Percentiles rank a stretch among this genome's conserved stretches.
phyloP scores from a whole-genome alignment of 2,888 invertebrate genomes.

The Sarcophaga rosellei region DNA sequence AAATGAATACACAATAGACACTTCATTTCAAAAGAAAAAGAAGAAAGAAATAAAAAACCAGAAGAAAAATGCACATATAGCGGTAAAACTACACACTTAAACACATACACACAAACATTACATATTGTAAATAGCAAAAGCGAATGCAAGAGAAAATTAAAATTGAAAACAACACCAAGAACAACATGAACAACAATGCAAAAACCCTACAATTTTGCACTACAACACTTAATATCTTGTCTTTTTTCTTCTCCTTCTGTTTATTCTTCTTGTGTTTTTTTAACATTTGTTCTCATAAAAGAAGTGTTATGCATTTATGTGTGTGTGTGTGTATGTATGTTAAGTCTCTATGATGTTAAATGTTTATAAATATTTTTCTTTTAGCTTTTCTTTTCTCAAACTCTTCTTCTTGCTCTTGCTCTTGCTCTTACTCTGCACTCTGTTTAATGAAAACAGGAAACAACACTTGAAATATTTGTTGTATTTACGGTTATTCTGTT shows the following conservation, averaged over 20 bases:
- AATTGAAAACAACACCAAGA: slow-evolving; percentile 20
- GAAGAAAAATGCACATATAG: neutral
- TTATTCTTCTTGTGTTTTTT: neutral
- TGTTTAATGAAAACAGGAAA: slow-evolving; percentile 62
- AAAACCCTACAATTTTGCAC: slow-evolving; percentile 43
- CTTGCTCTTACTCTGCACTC: neutral
- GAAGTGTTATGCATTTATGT: neutral
- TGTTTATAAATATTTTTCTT: slow-evolving; percentile 46
- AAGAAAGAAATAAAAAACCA: neutral
- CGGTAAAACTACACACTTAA: neutral
- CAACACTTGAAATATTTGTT: slow-evolving; percentile 64
- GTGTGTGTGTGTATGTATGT: slow-evolving; percentile 29
- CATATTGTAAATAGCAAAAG: slow-evolving; percentile 46
- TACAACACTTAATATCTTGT: slow-evolving; percentile 63
- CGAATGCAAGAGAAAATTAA: slow-evolving; percentile 30
- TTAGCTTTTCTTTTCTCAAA: neutral
- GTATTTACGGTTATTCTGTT: slow-evolving; percentile 48
- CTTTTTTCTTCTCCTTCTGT: slow-evolving; percentile 42
- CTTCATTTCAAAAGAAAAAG: slow-evolving; percentile 27
- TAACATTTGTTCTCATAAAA: neutral
- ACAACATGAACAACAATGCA: neutral
- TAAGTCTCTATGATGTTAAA: slow-evolving; percentile 34
- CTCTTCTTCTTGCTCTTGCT: slow-evolving; percentile 11
- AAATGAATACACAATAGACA: slow-evolving; percentile 76
- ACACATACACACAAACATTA: neutral